phyloP scores from a whole-genome alignment of 2,797 vertebrate genomes.

The Perodicticus potto region DNA sequence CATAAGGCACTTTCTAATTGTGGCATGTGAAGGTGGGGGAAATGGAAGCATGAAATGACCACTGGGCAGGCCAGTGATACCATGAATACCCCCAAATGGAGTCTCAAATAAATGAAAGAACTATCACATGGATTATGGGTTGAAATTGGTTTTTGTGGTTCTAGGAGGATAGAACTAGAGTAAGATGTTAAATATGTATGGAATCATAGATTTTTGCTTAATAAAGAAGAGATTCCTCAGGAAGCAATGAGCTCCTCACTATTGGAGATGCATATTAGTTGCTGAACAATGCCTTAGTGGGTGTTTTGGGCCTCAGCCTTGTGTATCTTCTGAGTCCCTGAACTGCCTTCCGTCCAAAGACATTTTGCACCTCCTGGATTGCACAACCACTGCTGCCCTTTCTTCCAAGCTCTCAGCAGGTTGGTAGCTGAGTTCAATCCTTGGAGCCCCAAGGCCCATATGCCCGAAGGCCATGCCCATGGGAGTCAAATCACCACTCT shows the following conservation, averaged over 20 bases:
- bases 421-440: not conserved
- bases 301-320: not conserved
- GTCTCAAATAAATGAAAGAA: not conserved
- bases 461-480: not conserved
- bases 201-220: not conserved
- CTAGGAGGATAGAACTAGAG: not conserved
- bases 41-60: not conserved
- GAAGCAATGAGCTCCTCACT: not conserved
- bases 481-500: not conserved
- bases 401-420: not conserved
- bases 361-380: not conserved
- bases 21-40: not conserved
- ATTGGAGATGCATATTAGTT: not conserved
- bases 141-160: not conserved
- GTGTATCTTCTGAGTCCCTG: not conserved
- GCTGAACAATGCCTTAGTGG: not conserved
- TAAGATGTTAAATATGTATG: not conserved
- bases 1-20: not conserved
- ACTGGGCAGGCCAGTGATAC: not conserved
- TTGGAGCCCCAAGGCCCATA: not conserved
- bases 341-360: not conserved
- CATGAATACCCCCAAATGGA: not conserved
- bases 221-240: not conserved
- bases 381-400: not conserved
- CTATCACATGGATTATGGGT: not conserved